Evolutionary conservation across 2,113 vertebrate genomes (phyloP).

Genomic region (Tenrec ecaudatus): DNA sequence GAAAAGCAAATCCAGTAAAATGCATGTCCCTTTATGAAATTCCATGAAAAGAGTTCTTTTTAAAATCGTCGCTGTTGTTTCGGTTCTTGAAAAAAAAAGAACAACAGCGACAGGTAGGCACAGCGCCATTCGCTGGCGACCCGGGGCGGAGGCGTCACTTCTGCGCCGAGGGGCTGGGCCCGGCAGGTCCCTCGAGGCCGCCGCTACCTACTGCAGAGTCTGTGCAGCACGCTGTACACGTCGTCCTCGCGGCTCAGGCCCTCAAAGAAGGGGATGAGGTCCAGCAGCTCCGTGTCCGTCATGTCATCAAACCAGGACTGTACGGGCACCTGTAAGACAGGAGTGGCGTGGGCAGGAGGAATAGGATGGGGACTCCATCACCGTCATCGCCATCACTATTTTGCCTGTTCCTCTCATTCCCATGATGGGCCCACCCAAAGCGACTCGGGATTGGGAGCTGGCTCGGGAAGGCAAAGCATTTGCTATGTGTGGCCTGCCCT

Average conservation of each 20-base stretch:
- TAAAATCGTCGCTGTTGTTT: conserved; percentile 87
- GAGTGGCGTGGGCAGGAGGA: background rate
- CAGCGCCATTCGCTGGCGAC: conserved; percentile 52
- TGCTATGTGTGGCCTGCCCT: background rate
- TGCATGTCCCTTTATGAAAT: conserved; percentile 88
- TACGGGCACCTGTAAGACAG: conserved; percentile 93
- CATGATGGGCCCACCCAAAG: background rate
- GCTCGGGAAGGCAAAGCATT: background rate
- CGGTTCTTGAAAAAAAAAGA: conserved; percentile 77
- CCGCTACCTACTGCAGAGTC: conserved; percentile 97
- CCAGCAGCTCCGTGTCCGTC: conserved; percentile 97
- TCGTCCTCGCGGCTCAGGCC: conserved; percentile 96
- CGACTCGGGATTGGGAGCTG: background rate
- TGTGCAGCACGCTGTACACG: conserved; percentile 94
- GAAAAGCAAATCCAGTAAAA: conserved; percentile 89
- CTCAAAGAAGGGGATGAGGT: conserved; percentile 98
- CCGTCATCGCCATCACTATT: background rate
- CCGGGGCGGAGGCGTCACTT: background rate
- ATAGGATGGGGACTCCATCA: background rate
- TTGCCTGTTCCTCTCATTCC: background rate
- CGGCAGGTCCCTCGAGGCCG: conserved; percentile 10
- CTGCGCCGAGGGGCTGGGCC: background rate
- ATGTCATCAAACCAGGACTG: conserved; percentile 99
- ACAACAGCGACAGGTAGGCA: conserved; percentile 69
- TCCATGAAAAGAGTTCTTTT: conserved; percentile 88